These are phyloP conservation scores for human DNA, from an alignment of 2,113 vertebrate species.

Conservation along the genomic window GRCh38 chr22:26017001-26017500, in stretches of 20 bases:
- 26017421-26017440: background rate
- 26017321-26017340: background rate
- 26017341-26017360: too few species aligned
- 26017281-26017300: background rate
- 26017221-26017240: background rate
- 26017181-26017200: too few species aligned
- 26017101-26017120: accelerated
- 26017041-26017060: too few species aligned
- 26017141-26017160: background rate
- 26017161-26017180: too few species aligned
- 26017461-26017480: background rate
- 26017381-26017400: too few species aligned
- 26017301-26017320: background rate
- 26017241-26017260: background rate
- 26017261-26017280: background rate
- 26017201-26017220: background rate
- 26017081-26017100: too few species aligned
- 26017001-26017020: too few species aligned
- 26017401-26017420: too few species aligned
- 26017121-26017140: too few species aligned
- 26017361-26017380: accelerated
- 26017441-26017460: background rate
- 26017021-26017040: too few species aligned
- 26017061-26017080: too few species aligned
- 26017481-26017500: background rate